These are phyloP conservation scores for Cerceris ruficornis DNA, from an alignment of 2,888 invertebrate species.

Conservation along the genomic window DNA sequence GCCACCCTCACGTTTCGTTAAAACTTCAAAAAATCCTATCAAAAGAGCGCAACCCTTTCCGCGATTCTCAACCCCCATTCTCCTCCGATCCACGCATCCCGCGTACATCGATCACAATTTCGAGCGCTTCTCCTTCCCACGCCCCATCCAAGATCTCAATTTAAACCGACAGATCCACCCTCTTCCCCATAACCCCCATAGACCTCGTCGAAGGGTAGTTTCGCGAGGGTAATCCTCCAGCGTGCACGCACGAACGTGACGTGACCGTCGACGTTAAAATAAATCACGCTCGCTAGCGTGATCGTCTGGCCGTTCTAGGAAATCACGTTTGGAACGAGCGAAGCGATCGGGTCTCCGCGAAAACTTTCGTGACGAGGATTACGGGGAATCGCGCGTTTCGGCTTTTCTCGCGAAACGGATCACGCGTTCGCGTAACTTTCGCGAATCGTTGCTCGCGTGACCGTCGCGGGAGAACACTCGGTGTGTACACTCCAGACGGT, in stretches of 20 bases:
- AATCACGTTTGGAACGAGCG: constrained; percentile 1
- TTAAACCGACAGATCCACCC: no score
- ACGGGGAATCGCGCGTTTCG: constrained; percentile 34
- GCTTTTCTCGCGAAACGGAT: constrained; percentile 25
- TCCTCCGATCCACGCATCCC: no score
- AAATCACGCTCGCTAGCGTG: constrained; percentile 53
- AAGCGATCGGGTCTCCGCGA: constrained; percentile 8
- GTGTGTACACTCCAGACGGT: not conserved
- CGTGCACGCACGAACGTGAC: constrained; percentile 12
- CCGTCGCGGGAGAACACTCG: constrained; percentile 3
- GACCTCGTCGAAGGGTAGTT: not conserved
- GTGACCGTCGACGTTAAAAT: constrained; percentile 29
- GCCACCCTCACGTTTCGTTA: no score
- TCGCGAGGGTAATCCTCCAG: not conserved
- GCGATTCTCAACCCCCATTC: no score
- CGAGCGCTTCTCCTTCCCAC: no score
- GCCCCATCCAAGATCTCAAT: no score
- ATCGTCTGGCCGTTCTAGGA: constrained; percentile 16
- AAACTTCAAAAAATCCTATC: no score
- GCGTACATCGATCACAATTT: no score
- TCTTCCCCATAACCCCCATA: no score
- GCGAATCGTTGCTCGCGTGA: constrained; percentile 21
- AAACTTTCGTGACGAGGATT: constrained; percentile 20
- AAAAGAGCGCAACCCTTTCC: no score
- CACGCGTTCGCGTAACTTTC: not conserved